phyloP scores from a whole-genome alignment of 64 coral and sea anemone species.

The Porites australiensis region DNA sequence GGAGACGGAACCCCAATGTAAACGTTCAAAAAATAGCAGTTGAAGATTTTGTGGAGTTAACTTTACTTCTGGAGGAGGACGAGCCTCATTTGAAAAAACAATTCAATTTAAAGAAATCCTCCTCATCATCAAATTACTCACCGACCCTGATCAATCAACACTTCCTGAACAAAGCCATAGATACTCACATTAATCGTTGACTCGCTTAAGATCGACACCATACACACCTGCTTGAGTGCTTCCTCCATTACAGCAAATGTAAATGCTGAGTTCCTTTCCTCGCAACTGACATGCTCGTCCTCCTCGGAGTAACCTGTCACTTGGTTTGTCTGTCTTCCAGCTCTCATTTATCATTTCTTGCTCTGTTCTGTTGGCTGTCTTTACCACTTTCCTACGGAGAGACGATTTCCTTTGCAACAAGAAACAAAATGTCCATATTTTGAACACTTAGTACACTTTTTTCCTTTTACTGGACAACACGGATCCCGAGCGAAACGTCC shows the following conservation, averaged over 20 bases:
- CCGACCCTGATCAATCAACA: conserved; percentile 71
- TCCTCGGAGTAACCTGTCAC: conserved; percentile 2
- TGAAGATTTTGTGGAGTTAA: too few species aligned
- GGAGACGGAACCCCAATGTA: too few species aligned
- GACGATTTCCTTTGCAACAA: conserved; percentile 11
- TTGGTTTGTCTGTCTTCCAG: conserved; percentile 28
- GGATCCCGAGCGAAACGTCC: conserved; percentile 67
- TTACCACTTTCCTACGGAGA: neutral
- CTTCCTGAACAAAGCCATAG: conserved; percentile 54
- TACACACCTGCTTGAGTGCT: neutral
- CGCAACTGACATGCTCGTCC: neutral
- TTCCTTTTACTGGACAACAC: conserved; percentile 67
- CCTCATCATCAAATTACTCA: conserved; percentile 65
- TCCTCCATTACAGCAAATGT: conserved; percentile 17
- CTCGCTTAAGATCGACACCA: neutral
- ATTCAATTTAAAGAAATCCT: conserved; percentile 49
- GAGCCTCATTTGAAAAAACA: too few species aligned
- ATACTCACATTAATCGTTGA: conserved; percentile 45
- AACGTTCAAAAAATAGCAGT: too few species aligned
- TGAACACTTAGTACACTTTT: conserved; percentile 50
- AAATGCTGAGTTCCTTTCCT: conserved; percentile 31
- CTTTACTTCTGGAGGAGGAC: too few species aligned
- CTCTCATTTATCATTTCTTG: neutral
- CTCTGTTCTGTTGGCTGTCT: neutral
- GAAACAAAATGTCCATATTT: conserved; percentile 55